Evolutionary conservation across 2,113 vertebrate species (phyloP).

Genomic region (Hepsetus odoe): DNA sequence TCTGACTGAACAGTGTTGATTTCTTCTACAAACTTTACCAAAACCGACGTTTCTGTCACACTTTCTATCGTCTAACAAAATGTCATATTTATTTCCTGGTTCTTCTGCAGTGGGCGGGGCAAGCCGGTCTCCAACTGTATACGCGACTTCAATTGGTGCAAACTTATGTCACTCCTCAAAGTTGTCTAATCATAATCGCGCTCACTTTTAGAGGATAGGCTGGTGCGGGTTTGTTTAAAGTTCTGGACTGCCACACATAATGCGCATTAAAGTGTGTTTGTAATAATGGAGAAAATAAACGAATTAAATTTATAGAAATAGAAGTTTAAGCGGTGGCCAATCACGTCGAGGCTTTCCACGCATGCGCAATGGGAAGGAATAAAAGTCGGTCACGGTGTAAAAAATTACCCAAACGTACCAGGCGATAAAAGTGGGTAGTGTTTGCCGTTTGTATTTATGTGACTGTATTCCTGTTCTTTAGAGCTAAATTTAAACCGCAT

Average conservation of each 20-base stretch:
- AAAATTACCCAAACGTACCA: too few relatives aligned
- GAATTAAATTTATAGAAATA: too few relatives aligned
- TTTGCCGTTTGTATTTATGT: too few relatives aligned
- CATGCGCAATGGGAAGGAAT: not conserved
- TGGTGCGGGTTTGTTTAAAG: too few relatives aligned
- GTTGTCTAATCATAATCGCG: conserved; percentile 20
- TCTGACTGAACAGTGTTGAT: not conserved
- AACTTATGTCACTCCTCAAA: not conserved
- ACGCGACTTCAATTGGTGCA: conserved; percentile 34
- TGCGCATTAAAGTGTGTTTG: too few relatives aligned
- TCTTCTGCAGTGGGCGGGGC: conserved; percentile 29
- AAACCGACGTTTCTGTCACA: not conserved
- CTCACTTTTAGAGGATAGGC: too few relatives aligned
- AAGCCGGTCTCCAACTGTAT: not conserved
- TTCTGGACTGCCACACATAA: too few relatives aligned
- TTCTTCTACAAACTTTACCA: not conserved
- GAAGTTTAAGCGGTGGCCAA: too few relatives aligned
- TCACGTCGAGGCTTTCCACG: not conserved
- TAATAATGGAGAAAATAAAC: too few relatives aligned
- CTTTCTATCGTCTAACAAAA: conserved; percentile 23
- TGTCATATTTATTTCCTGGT: conserved; percentile 55
- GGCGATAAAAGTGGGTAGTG: too few relatives aligned
- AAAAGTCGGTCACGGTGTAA: too few relatives aligned
- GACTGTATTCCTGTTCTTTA: not conserved
- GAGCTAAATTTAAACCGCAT: too few relatives aligned